phyloP scores from a whole-genome alignment of 2,113 vertebrate species.

The Beaufortia kweichowensis region DNA sequence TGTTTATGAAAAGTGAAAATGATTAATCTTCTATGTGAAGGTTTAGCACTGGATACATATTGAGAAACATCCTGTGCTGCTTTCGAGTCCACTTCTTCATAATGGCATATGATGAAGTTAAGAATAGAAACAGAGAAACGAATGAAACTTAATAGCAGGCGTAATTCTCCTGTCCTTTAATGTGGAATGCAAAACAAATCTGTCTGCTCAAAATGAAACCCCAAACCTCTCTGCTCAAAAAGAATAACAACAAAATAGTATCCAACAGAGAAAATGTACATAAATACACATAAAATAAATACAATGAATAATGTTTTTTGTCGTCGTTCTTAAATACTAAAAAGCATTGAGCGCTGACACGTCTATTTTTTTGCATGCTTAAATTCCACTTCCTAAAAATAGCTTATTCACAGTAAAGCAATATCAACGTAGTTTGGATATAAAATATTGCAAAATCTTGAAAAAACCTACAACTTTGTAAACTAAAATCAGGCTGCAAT shows the following conservation, averaged over 20 bases:
- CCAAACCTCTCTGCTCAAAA: conserved; percentile 62
- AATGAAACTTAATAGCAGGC: conserved; percentile 23
- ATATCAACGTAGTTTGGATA: conserved; percentile 69
- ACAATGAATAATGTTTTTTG: conserved; percentile 58
- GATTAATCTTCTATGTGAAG: conserved; percentile 8
- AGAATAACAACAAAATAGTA: conserved; percentile 58
- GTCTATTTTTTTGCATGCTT: conserved; percentile 66
- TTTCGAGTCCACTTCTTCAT: neutral
- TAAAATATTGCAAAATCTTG: conserved; percentile 75
- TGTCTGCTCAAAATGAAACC: conserved; percentile 65
- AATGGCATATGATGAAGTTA: neutral
- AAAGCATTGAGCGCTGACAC: conserved; percentile 55
- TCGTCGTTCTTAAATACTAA: conserved; percentile 58
- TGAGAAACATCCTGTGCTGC: neutral
- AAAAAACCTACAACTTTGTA: conserved; percentile 60
- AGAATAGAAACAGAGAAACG: neutral
- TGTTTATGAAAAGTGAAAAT: neutral
- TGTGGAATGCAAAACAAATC: conserved; percentile 78
- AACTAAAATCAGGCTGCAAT: conserved; percentile 58
- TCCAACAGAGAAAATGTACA: conserved; percentile 65
- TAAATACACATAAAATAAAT: conserved; percentile 74
- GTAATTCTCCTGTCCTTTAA: conserved; percentile 71
- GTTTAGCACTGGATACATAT: neutral
- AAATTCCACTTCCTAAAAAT: conserved; percentile 69
- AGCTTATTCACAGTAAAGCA: conserved; percentile 78